Percentiles rank a stretch among this genome's conserved stretches.
These are phyloP conservation scores for Ormyrus labotus DNA, from an alignment of 2,888 invertebrate species.

Conservation along the genomic window DNA sequence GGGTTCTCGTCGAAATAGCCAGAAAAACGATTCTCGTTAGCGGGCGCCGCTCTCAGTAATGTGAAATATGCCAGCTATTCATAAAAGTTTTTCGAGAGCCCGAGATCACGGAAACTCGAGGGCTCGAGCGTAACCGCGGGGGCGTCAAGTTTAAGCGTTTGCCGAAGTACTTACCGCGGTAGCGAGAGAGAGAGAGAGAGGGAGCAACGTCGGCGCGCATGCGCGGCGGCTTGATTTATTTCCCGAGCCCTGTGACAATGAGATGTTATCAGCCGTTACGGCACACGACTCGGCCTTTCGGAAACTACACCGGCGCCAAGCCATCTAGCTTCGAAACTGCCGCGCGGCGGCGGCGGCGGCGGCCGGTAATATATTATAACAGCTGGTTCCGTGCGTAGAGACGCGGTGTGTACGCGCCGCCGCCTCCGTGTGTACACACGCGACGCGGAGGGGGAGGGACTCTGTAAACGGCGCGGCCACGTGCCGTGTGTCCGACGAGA, in stretches of 20 bases:
- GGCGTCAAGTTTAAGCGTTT: constrained; percentile 40
- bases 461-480: constrained; percentile 38
- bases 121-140: background rate
- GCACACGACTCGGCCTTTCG: background rate
- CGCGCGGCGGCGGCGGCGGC: constrained; percentile 18
- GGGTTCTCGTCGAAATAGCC: constrained; percentile 13
- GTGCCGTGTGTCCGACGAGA: constrained; percentile 18
- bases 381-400: constrained; percentile 45
- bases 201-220: background rate
- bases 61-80: constrained; percentile 48
- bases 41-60: background rate
- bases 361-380: constrained; percentile 54
- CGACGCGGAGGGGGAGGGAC: background rate
- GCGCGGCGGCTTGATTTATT: constrained; percentile 64
- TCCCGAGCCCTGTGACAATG: constrained; percentile 66
- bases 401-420: background rate
- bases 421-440: constrained; percentile 5
- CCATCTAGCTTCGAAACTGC: constrained; percentile 20
- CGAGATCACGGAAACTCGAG: constrained; percentile 34
- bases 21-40: constrained; percentile 47
- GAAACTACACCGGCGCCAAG: constrained; percentile 27
- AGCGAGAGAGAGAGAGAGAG: background rate
- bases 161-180: constrained; percentile 36
- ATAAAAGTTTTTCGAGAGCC: constrained; percentile 41
- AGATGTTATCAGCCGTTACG: constrained; percentile 68